These are phyloP conservation scores for Leucophenga varia DNA, from an alignment of 1,140 invertebrate species.

Conservation along the genomic window DNA sequence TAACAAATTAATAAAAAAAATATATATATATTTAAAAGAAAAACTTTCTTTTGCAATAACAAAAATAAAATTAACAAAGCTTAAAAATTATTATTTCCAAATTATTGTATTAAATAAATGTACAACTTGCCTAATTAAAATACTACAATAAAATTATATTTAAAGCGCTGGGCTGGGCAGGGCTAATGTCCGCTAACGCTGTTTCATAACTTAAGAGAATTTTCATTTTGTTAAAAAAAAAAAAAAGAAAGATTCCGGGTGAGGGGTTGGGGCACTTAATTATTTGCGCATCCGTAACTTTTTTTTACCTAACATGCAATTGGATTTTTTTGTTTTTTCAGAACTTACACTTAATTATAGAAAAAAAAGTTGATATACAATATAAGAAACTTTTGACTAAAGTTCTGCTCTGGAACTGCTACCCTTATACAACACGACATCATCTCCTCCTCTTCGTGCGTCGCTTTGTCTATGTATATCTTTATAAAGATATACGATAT, in stretches of 20 bases:
- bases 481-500: neutral
- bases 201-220: conserved; percentile 4
- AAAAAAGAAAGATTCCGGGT: no score
- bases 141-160: conserved; percentile 18
- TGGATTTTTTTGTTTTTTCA: conserved; percentile 7
- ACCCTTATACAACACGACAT: no score
- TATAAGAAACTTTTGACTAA: no score
- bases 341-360: no score
- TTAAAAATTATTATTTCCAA: no score
- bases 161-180: conserved; percentile 6
- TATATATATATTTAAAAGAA: neutral
- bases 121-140: conserved; percentile 31
- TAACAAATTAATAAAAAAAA: conserved; percentile 8
- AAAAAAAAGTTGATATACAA: no score
- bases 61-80: conserved; percentile 4
- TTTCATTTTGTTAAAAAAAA: no score
- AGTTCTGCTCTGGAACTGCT: no score
- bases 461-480: no score
- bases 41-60: neutral
- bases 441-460: no score
- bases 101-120: no score
- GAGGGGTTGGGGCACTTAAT: no score
- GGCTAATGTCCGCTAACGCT: conserved; percentile 24
- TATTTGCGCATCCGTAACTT: conserved; percentile 6
- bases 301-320: conserved; percentile 7